Percentiles rank a stretch among this genome's conserved stretches.
These are phyloP conservation scores for Odontomachus brunneus DNA, from an alignment of 1,140 invertebrate species.

Conservation along the genomic window DNA sequence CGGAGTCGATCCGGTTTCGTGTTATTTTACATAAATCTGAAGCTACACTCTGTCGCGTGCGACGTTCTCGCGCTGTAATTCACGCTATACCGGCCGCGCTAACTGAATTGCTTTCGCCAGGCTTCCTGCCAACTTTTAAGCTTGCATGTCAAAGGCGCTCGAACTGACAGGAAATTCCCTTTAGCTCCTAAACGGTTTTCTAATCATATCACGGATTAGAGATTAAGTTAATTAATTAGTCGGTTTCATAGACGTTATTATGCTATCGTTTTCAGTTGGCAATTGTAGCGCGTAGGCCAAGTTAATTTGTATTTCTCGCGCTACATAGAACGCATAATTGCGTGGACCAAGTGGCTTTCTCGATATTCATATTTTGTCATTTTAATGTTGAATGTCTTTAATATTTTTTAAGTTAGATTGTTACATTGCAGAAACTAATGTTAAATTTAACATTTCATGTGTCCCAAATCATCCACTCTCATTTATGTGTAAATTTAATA, in stretches of 20 bases:
- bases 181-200: constrained; percentile 6
- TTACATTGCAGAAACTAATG: no score
- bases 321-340: background rate
- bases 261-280: background rate
- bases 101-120: constrained; percentile 41
- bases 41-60: constrained; percentile 49
- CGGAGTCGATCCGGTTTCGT: constrained; percentile 35
- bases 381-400: background rate
- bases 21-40: constrained; percentile 71
- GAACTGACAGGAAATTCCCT: constrained; percentile 23
- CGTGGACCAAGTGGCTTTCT: background rate
- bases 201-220: constrained; percentile 21
- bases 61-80: constrained; percentile 50
- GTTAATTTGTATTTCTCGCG: constrained; percentile 8
- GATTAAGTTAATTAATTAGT: constrained; percentile 46
- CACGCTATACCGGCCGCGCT: background rate
- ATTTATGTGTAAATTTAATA: no score
- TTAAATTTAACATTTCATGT: no score
- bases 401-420: no score
- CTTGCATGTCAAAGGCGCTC: constrained; percentile 47
- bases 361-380: background rate
- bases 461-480: no score
- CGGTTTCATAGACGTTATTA: background rate
- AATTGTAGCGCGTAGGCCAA: background rate
- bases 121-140: constrained; percentile 60